Evolutionary conservation across 2,113 vertebrate species (phyloP).

Genomic region (Platycercus adscitus): DNA sequence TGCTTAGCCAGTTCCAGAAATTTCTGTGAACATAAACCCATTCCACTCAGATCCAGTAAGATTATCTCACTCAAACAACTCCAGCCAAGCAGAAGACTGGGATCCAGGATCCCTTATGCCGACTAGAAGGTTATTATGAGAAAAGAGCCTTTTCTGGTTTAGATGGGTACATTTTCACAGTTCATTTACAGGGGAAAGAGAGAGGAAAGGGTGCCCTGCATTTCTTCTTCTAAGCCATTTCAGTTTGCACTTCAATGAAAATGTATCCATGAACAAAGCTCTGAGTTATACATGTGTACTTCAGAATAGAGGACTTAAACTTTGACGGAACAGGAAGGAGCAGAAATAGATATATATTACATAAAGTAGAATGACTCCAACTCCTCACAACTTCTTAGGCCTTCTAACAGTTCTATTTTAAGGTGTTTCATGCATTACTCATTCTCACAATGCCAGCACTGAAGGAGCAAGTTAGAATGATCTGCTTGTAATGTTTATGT

Average conservation of each 20-base stretch:
- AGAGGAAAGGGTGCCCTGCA: neutral
- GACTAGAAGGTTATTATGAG: neutral
- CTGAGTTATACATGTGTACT: neutral
- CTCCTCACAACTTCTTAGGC: neutral
- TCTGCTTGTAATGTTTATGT: neutral
- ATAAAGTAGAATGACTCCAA: neutral
- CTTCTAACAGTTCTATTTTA: neutral
- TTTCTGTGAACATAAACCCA: conserved; percentile 71
- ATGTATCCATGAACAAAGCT: neutral
- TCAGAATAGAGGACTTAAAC: neutral
- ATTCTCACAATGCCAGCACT: neutral
- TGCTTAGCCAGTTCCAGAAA: conserved; percentile 83
- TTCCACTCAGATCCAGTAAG: neutral
- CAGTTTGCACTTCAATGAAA: neutral
- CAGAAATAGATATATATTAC: neutral
- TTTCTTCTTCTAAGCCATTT: neutral
- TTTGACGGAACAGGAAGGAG: neutral
- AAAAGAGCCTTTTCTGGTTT: neutral
- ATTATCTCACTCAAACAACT: neutral
- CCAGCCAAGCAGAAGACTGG: neutral
- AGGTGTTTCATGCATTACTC: neutral
- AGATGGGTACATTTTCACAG: neutral
- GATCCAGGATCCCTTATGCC: neutral
- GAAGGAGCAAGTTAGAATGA: neutral
- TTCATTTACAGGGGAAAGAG: neutral